Conservation (phyloP, 30 jellyfish, hydroid and myxozoan genomes). For the Aurelia sp. region DNA sequence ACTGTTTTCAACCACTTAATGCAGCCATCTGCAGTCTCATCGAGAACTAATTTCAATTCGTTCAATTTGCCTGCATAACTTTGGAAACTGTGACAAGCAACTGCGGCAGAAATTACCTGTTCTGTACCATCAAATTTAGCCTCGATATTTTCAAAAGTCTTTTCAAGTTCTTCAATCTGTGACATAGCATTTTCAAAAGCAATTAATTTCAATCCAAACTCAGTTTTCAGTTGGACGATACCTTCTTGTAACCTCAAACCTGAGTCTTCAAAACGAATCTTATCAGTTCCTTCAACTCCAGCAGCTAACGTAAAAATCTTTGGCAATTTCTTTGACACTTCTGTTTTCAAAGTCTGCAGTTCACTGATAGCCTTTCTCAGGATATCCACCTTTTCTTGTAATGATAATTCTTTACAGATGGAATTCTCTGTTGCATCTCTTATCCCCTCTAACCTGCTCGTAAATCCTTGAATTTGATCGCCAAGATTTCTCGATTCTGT, state of each 20-base stretch:
- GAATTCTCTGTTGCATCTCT: background rate
- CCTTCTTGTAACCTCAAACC: slow-evolving; percentile 29
- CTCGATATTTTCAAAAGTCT: background rate
- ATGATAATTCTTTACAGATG: background rate
- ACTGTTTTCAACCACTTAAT: background rate
- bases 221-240: slow-evolving; percentile 20
- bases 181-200: background rate
- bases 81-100: background rate
- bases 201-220: slow-evolving; percentile 6
- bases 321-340: slow-evolving; percentile 32
- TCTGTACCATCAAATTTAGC: background rate
- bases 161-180: background rate
- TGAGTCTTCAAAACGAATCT: background rate
- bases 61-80: background rate
- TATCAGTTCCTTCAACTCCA: background rate
- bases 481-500: background rate
- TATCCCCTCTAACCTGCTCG: background rate
- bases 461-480: background rate
- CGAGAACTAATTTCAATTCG: background rate
- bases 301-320: slow-evolving; percentile 5
- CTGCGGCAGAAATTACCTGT: background rate
- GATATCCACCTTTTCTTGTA: background rate
- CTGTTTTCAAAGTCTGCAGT: slow-evolving; percentile 12
- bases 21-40: slow-evolving; percentile 7
- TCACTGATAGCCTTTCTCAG: background rate